Evolutionary conservation across 2,113 vertebrate genomes (phyloP), one percentile per base, ranked within the genome.

Genomic region (Corythoichthys haematopterus): DNA sequence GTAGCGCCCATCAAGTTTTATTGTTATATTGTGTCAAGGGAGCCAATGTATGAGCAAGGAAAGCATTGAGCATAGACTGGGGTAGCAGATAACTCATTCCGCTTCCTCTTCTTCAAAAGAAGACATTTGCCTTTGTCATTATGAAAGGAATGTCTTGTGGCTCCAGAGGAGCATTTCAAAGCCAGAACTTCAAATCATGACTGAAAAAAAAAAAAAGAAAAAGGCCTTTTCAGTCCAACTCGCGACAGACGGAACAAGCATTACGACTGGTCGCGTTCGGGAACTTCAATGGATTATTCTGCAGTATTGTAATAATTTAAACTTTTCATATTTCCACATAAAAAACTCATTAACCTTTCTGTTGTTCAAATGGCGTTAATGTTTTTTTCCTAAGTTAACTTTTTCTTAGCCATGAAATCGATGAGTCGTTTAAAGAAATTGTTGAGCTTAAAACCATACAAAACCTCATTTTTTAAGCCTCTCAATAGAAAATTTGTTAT

Each of bases 81-180:
- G 36, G 15, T 28, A 50, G 63, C 33, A 16, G 45, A 33, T 50
- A 64, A n/a, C 15, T 45, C n/a, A 13, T 20, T 16, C 62, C 58
- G 20, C 62, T 75, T 55, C 50, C 55, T 50, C 45, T 68, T 74
- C 45, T 79, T 81, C 79, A 86, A 76, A 65, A 53, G 3, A 50
- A 74, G 73, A 66, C 81, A 75, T 79, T 85, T 69, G 75, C 78
- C 80, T 86, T 86, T 86, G 82, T 88, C 82, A 76, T 85, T 80
- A 76, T 68, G 47, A 58, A 71, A 88, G 75, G 82, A 89, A 87
- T 87, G 82, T 74, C 63, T 75, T 77, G 68, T 53, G 48, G 74
- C 71, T 77, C 70, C 69, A 35, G 66, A 72, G 67, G 57, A 43
- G 36, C 20, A 67, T 68, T 65, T 81, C 70, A 70, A 67, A 68